Evolutionary conservation across 2,113 vertebrate species (phyloP).

Genomic region (Scalopus aquaticus): DNA sequence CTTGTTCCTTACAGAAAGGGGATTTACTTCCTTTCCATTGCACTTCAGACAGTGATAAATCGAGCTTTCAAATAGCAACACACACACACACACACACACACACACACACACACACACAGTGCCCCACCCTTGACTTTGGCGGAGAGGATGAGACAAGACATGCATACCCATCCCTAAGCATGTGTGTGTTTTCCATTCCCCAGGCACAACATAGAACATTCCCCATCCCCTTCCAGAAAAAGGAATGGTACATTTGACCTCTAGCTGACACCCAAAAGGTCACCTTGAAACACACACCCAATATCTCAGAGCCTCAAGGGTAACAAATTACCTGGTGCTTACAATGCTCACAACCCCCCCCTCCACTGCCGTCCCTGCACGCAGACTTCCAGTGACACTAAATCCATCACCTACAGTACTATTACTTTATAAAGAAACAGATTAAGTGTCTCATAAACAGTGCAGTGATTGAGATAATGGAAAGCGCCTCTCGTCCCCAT

Average conservation of each 20-base stretch:
- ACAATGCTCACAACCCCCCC: not conserved
- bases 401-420: slow-evolving; percentile 68
- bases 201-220: not conserved
- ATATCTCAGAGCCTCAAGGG: slow-evolving; percentile 40
- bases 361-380: not conserved
- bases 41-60: not conserved
- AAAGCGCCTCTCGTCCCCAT: slow-evolving; percentile 85
- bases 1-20: slow-evolving; percentile 27
- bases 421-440: slow-evolving; percentile 81
- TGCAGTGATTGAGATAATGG: slow-evolving; percentile 86
- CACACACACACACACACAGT: not conserved
- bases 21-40: not conserved
- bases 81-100: not conserved
- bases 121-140: not conserved
- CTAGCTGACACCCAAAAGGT: slow-evolving; percentile 60
- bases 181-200: not conserved
- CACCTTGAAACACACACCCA: slow-evolving; percentile 70
- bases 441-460: slow-evolving; percentile 85
- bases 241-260: not conserved
- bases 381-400: slow-evolving; percentile 55
- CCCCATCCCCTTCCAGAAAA: slow-evolving; percentile 12
- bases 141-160: not conserved
- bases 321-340: slow-evolving; percentile 72
- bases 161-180: not conserved
- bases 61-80: not conserved